Evolutionary conservation across 1,140 invertebrate species (phyloP), one percentile per base, ranked within the genome.

Genomic region (Olivierus martensii): DNA sequence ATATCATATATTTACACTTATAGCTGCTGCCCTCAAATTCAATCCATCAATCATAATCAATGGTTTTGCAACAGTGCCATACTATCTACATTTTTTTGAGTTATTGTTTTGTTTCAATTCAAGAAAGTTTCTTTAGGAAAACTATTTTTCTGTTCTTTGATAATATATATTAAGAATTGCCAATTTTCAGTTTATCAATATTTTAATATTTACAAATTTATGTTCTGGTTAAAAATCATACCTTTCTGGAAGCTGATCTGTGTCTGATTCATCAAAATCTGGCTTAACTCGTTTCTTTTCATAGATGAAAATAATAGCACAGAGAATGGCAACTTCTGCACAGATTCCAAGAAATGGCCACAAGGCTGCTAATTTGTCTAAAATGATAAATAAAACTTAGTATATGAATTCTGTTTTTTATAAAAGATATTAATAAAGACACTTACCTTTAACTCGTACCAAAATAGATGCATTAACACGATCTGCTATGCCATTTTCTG

Each of bases 281-380:
- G 83, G 78, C 76, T 92, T 92, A 73, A 85, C 87, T 60, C 86
- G 81, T 70, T 87, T 81, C 74, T 87, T 88, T 73, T 93, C 89
- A 71, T 94, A 97, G 53, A 96, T 81, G 61, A 96, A 82, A 67
- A 98, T 97, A 69, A 96, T 88, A 62, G 83, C 77, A 72, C 89
- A 94, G 37, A 98, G 79, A 59, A 96, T 77, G 56, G 90, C 76
- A 34, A 97, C 91, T 76, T 97, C 89, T 57, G 79, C 82, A 70
- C 85, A 86, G 64, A 93, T 93, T 57, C 87, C 88, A 59, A 92
- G 73, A 78, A 92, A 92, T 55, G 88, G 88, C 86, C 87, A 92
- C 52, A 93, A 75, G 51, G 88, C 87, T 52, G 86, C 87, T 63
- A 87, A 79, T 73, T 87, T 87, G 72, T 86, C 87, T 58, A 36